Evolutionary conservation across 2,888 invertebrate species (phyloP), one percentile per base, ranked within the genome.

Genomic region (Linnaemya tessellans): DNA sequence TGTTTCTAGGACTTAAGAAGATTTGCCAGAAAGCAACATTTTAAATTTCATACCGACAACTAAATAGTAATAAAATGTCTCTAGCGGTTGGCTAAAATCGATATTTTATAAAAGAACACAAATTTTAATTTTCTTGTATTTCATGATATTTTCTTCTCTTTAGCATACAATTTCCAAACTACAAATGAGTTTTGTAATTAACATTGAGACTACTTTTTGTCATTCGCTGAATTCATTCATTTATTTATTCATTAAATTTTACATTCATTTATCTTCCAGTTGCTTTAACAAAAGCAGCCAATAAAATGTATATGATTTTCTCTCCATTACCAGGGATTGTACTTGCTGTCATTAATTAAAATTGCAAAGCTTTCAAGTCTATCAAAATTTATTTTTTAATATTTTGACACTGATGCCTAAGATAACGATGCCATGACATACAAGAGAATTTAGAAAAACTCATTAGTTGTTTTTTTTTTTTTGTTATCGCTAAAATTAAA

Each of bases 311-410:
- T 0, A 20, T 73, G 4, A 49, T 46, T 65, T 58, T 11, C 20
- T 49, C 38, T 30, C 41, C 41, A 41, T 65, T 30, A 54, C 74
- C 80, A 67, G 65, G 75, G 67, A 71, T 80, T 80, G 80, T 18
- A 77, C 77, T 67, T 71, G 77, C 67, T 73, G 38, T 62, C 58
- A 58, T 84, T 80, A 70, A 46, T 46, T 25, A 43, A 35, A 71
- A 38, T 71, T 65, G 25, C 30, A 0, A 38, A 67, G 65, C 64
- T 54, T 70, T 56, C 65, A 56, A 49, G 35, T 8, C n/a, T 67
- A 25, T 60, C 35, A 58, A 67, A 65, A 5, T 51, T 18, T 56
- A n/a, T 49, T 65, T n/a, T 22, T 71, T 56, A 35, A 58, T 58
- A 56, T 62, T 18, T 46, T 43, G n/a, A 46, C 46, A n/a, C 46